Percentiles rank a stretch among this genome's conserved stretches.
Evolutionary conservation across 2,797 vertebrate genomes (phyloP).

Genomic region (Gadopsis marmoratus): DNA sequence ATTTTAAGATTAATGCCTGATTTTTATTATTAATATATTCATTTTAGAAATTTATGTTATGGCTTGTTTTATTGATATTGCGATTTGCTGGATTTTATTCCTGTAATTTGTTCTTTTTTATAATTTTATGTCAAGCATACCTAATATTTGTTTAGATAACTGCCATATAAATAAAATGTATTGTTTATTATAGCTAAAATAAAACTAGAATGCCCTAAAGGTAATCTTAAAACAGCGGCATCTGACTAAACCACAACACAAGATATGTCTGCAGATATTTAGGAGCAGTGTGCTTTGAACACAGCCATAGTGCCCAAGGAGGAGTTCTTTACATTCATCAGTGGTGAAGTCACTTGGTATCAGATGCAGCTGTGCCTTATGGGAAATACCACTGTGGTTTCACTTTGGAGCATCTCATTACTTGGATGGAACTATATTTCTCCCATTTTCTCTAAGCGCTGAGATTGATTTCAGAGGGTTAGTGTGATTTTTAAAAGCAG

Average conservation of each 20-base stretch:
- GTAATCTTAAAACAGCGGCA: constrained; percentile 31
- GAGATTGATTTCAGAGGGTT: constrained; percentile 13
- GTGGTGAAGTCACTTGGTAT: constrained; percentile 52
- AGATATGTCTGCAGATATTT: constrained; percentile 34
- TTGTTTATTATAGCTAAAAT: constrained; percentile 33
- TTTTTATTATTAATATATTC: background rate
- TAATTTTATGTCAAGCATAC: background rate
- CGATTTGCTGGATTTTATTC: constrained; percentile 8
- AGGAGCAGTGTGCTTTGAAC: constrained; percentile 31
- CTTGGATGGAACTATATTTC: constrained; percentile 34
- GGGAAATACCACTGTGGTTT: constrained; percentile 50
- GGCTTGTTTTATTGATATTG: constrained; percentile 13
- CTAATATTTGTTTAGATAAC: constrained; percentile 36
- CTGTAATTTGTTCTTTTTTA: background rate
- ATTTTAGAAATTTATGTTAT: background rate
- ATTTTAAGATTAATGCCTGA: background rate
- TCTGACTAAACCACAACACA: constrained; percentile 25
- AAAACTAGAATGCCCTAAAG: constrained; percentile 28
- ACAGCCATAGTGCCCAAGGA: constrained; percentile 5
- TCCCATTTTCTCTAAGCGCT: constrained; percentile 20
- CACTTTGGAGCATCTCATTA: constrained; percentile 38
- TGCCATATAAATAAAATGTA: constrained; percentile 20
- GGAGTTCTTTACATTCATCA: constrained; percentile 49
- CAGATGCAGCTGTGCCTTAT: constrained; percentile 50
- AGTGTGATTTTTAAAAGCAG: constrained; percentile 23